Evolutionary conservation across 2,113 vertebrate genomes (phyloP), one percentile per base, ranked within the genome.

Genomic region (Salminus brasiliensis): DNA sequence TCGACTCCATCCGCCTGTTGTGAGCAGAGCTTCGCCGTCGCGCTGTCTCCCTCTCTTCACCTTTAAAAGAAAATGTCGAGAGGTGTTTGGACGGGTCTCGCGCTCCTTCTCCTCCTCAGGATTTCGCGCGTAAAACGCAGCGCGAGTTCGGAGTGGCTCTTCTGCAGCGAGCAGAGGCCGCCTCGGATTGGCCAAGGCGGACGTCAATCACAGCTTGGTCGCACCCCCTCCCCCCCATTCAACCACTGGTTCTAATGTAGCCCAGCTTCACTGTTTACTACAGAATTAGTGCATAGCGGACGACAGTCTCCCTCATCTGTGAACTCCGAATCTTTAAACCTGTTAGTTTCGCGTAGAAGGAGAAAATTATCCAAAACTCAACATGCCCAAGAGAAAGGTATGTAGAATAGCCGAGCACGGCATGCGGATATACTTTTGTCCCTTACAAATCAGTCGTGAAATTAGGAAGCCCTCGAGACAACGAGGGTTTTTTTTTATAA

Each of bases 321-420:
- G 80, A 89, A 85, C 78, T 85, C 80, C 69, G 78, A 76, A 23
- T 74, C 49, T 21, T 2, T 65, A 1, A 74, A 65, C 25, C 60
- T 83, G 55, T 85, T 84, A 78, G 75, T 76, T 87, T 85, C 65
- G 80, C 73, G 78, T 76, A 79, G 80, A 86, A 83, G 79, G 76
- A 83, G 82, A 72, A 78, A 72, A 72, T 65, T 65, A 79, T 63
- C 67, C 49, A 76, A 82, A 82, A 43, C 76, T 75, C 81, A 84
- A 81, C 83, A 90, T 90, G 89, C 87, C 89, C 76, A 90, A 90
- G 84, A 90, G 89, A 87, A 90, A 90, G 89, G 89, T 90, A 90
- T 78, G 89, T 88, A 86, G 75, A 81, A 68, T 74, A 73, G 76
- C 73, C 76, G 72, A 75, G 49, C 80, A 66, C 83, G 71, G 83